These are phyloP conservation scores for Myrmecophaga tridactyla DNA, from an alignment of 2,113 vertebrate species.

Conservation along the genomic window DNA sequence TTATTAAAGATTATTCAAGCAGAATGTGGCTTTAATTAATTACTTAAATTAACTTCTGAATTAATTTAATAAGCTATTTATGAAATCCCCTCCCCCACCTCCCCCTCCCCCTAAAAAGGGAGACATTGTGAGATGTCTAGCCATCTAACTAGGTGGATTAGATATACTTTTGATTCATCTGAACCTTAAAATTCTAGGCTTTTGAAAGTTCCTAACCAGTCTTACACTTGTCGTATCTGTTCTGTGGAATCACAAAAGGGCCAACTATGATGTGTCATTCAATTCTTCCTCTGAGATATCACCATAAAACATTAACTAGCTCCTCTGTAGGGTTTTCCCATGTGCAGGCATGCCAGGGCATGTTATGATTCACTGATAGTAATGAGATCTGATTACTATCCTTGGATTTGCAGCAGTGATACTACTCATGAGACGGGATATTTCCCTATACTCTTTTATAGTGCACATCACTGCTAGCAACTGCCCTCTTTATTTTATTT, in stretches of 20 bases:
- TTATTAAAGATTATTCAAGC: neutral
- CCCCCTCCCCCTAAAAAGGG: neutral
- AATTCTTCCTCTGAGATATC: conserved; percentile 58
- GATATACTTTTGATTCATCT: neutral
- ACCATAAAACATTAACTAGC: conserved; percentile 55
- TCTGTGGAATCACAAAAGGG: conserved; percentile 40
- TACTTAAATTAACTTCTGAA: no score
- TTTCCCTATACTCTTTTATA: neutral
- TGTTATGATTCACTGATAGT: conserved; percentile 61
- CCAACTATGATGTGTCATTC: neutral
- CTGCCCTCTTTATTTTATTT: no score
- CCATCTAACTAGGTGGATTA: neutral
- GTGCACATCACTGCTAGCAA: neutral
- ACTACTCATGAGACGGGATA: neutral
- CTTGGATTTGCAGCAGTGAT: conserved; percentile 31
- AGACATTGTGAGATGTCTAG: neutral
- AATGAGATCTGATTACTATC: conserved; percentile 64
- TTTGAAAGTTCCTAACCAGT: neutral
- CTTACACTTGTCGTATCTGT: neutral
- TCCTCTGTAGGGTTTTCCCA: neutral
- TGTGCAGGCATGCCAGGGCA: conserved; percentile 23
- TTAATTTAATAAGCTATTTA: conserved; percentile 17
- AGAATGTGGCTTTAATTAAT: neutral
- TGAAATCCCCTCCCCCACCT: neutral
- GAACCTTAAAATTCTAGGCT: conserved; percentile 34